phyloP scores from a whole-genome alignment of 1,140 invertebrate genomes.

The Brachionus asplanchnoidis region DNA sequence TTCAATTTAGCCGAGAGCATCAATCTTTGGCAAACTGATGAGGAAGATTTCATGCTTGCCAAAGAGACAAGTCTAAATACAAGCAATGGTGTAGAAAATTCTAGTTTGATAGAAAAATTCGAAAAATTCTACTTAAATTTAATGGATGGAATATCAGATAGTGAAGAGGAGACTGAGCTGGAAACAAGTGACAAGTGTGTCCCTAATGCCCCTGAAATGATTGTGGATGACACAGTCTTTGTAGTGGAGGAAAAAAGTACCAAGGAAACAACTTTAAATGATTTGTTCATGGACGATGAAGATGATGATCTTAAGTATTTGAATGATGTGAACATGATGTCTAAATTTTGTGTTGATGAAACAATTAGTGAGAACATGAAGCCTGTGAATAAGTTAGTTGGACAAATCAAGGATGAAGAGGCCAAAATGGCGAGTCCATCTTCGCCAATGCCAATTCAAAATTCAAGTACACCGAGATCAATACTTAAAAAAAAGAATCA shows the following conservation, averaged over 20 bases:
- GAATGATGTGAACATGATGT: neutral
- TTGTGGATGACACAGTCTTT: neutral
- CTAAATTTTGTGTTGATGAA: slow-evolving; percentile 7
- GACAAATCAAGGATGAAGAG: neutral
- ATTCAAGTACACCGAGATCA: neutral
- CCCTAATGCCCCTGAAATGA: neutral
- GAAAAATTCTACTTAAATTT: neutral
- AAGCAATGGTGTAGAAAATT: neutral
- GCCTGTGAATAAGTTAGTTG: neutral
- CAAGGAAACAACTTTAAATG: slow-evolving; percentile 24
- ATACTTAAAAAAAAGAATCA: neutral
- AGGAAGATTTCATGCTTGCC: neutral
- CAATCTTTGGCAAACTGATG: neutral
- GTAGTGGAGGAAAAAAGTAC: neutral
- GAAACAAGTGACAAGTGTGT: neutral
- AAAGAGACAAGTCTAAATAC: neutral
- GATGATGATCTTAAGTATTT: slow-evolving; percentile 25
- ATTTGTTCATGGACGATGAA: slow-evolving; percentile 26
- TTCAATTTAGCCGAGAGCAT: slow-evolving; percentile 2
- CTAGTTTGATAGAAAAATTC: neutral
- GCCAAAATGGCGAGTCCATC: neutral
- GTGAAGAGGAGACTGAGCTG: neutral
- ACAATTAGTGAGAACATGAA: slow-evolving; percentile 2
- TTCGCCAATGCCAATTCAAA: neutral
- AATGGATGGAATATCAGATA: neutral